Evolutionary conservation across 2,888 invertebrate genomes (phyloP), one percentile per base, ranked within the genome.

Genomic region (Tiliacea citrago): DNA sequence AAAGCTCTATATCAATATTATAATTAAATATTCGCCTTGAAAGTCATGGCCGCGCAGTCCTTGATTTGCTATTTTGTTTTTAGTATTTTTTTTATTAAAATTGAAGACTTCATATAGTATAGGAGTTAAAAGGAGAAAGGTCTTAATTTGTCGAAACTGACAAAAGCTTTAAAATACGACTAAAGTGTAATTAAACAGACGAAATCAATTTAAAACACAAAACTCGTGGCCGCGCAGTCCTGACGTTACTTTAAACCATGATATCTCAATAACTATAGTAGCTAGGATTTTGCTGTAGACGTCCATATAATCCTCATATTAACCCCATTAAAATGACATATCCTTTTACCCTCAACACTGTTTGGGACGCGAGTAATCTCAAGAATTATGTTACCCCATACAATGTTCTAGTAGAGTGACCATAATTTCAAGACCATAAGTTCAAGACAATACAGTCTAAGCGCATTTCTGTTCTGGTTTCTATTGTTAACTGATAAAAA

Each of bases 1-100:
- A 75, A 75, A 75, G 75, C 75, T 75, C 75, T 75, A 75, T 75
- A 70, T 75, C 75, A 75, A 70, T 75, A 75, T 75, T 75, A 75
- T 75, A 75, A 75, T 75, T 75, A 75, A 75, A 75, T 75, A 75
- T 75, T 75, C 75, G 75, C 75, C 75, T 70, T 75, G 75, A 75
- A 75, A 75, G 75, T 75, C 75, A 75, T 70, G 75, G 75, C 75
- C 75, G 74, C 74, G 74, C 74, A 74, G 74, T 74, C 74, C 69
- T 74, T 74, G 74, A 74, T 74, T 75, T 75, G 71, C 71, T 75
- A 71, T 75, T 75, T 75, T 71, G 69, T 71, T 75, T 75, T 71
- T 71, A 67, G 75, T 72, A 67, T 70, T 72, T 75, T 75, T 72
- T 75, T 75, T 75, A 71, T 75, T 71, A 71, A 75, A 75, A 72